These are phyloP conservation scores for Lottia gigantea DNA, from an alignment of 2,888 invertebrate species.

Conservation along the genomic window DNA sequence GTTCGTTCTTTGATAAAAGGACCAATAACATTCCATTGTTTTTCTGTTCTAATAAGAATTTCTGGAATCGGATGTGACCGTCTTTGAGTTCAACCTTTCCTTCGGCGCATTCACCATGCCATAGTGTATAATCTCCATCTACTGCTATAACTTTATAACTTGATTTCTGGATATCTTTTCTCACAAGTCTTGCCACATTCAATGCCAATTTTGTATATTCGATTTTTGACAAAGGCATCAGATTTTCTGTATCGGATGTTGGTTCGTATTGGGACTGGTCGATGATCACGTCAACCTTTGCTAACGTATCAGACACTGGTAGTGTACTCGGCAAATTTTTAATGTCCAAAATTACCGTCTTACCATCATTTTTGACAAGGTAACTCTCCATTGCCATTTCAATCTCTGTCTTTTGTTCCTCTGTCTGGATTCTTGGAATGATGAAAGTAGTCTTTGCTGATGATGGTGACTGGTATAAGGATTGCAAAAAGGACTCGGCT, in stretches of 20 bases:
- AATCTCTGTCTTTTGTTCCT: not conserved
- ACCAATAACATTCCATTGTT: not conserved
- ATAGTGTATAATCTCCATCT: slow-evolving; percentile 2
- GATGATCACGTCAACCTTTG: not conserved
- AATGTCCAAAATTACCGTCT: not conserved
- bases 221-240: not conserved
- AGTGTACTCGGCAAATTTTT: not conserved
- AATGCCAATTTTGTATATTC: not conserved
- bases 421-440: not conserved
- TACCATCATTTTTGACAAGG: not conserved
- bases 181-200: not conserved
- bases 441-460: not conserved
- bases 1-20: not conserved
- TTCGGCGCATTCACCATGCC: not conserved
- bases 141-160: not conserved
- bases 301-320: not conserved
- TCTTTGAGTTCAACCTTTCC: not conserved
- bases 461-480: not conserved
- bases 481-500: not conserved
- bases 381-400: not conserved
- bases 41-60: not conserved
- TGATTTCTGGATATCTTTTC: not conserved
- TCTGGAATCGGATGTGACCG: not conserved
- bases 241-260: not conserved
- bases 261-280: not conserved